Evolutionary conservation across 2,888 invertebrate genomes (phyloP), one percentile per base, ranked within the genome.

Genomic region (Oscheius sp.): DNA sequence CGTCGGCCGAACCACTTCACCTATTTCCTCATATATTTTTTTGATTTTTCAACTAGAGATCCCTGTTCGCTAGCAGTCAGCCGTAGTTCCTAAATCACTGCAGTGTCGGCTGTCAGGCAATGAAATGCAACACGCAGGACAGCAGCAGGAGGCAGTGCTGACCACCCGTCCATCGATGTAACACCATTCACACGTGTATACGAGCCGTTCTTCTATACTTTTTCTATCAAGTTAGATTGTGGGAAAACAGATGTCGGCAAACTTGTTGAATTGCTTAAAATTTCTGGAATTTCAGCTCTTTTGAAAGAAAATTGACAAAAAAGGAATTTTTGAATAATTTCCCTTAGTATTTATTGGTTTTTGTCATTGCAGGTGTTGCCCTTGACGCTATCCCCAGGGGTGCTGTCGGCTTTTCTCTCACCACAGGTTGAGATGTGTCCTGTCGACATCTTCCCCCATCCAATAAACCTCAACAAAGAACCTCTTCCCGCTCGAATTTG

Each of bases 21-120:
- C 49, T 49, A 49, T 18, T 49, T 49, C 13, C 35, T 35, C 35
- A 35, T 6, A 35, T 35, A 35, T 35, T 35, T 9, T 35, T 35
- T 35, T n/a, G n/a, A n/a, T n/a, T n/a, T n/a, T n/a, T n/a, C n/a
- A n/a, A n/a, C n/a, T n/a, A n/a, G n/a, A n/a, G n/a, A n/a, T n/a
- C n/a, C n/a, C n/a, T n/a, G n/a, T n/a, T n/a, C n/a, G n/a, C n/a
- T n/a, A 23, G 29, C 25, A 25, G 29, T 58, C 58, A 58, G 58
- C 27, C 63, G 46, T 63, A 63, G 63, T 63, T 45, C 27, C 63
- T 63, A 45, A 63, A 63, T 63, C 63, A 63, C 63, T 27, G 63
- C 35, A 35, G 43, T 23, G 63, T 23, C 63, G 63, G 63, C 63
- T 63, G 63, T 63, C 63, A 63, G 63, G 27, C 46, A 23, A 45